Percentiles rank a stretch among this genome's conserved stretches.
phyloP scores from a whole-genome alignment of 2,113 vertebrate species.

The Phrynocephalus versicolor region DNA sequence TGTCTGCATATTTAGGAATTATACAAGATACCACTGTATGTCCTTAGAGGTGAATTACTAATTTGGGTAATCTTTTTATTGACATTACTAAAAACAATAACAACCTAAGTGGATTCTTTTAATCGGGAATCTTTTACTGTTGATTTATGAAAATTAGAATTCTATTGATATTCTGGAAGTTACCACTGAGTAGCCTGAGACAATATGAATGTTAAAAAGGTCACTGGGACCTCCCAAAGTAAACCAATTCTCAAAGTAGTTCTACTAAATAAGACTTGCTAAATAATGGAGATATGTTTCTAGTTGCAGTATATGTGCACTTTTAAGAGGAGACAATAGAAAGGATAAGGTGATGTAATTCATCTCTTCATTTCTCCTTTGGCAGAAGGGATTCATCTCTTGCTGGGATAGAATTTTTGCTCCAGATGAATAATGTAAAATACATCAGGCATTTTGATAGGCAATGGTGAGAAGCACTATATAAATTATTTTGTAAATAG shows the following conservation, averaged over 20 bases:
- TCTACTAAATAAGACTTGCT: not conserved
- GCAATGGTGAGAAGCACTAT: not conserved
- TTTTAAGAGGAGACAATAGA: not conserved
- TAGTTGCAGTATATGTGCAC: not conserved
- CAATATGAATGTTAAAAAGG: not conserved
- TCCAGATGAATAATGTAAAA: constrained; percentile 6
- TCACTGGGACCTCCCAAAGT: not conserved
- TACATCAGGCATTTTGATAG: not conserved
- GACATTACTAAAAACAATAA: too few species aligned
- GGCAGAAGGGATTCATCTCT: constrained; percentile 1
- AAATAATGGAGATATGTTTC: not conserved
- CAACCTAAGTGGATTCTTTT: too few species aligned
- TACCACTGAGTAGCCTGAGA: not conserved
- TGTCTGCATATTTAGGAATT: too few species aligned
- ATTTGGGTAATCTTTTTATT: too few species aligned
- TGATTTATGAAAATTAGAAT: not conserved
- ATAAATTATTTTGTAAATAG: constrained; percentile 19
- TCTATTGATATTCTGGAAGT: not conserved
- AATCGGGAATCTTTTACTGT: not conserved
- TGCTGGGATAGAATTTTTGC: not conserved
- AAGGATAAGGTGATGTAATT: not conserved
- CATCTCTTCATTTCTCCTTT: not conserved
- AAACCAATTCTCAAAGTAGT: not conserved
- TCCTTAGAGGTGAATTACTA: not conserved
- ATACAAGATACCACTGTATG: too few species aligned